Percentiles rank a stretch among this genome's conserved stretches.
Evolutionary conservation across 2,797 vertebrate genomes (phyloP).

Genomic region (Gambusia yucatana): DNA sequence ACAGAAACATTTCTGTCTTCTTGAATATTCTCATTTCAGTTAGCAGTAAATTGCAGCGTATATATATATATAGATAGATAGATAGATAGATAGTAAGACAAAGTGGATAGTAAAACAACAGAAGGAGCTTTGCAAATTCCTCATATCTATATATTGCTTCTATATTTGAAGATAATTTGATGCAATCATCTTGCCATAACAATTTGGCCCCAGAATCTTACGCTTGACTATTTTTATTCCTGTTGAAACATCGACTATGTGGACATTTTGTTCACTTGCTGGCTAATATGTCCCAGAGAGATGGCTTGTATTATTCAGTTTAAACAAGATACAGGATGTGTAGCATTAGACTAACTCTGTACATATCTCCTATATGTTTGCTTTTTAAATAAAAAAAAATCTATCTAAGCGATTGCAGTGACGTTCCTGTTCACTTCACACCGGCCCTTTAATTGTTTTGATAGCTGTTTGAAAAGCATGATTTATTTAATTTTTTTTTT

Average conservation of each 20-base stretch:
- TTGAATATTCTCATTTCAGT: neutral
- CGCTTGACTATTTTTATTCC: neutral
- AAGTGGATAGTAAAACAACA: no score
- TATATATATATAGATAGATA: neutral
- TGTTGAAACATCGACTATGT: neutral
- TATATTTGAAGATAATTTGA: neutral
- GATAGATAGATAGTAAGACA: neutral
- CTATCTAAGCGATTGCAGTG: conserved; percentile 7
- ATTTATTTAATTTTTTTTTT: conserved; percentile 37
- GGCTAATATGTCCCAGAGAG: neutral
- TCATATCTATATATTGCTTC: no score
- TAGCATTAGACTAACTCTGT: neutral
- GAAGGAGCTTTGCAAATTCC: no score
- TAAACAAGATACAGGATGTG: neutral
- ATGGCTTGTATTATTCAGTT: neutral
- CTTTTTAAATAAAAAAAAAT: neutral
- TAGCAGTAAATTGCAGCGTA: neutral
- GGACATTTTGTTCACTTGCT: neutral
- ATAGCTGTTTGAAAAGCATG: conserved; percentile 45
- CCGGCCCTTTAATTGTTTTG: conserved; percentile 64
- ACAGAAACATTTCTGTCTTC: neutral
- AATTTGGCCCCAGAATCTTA: neutral
- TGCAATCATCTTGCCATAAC: neutral
- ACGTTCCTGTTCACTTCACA: conserved; percentile 51
- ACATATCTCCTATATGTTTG: conserved; percentile 1